Evolutionary conservation across 2,797 vertebrate genomes (phyloP), one percentile per base, ranked within the genome.

Genomic region (Eleutherodactylus coqui): DNA sequence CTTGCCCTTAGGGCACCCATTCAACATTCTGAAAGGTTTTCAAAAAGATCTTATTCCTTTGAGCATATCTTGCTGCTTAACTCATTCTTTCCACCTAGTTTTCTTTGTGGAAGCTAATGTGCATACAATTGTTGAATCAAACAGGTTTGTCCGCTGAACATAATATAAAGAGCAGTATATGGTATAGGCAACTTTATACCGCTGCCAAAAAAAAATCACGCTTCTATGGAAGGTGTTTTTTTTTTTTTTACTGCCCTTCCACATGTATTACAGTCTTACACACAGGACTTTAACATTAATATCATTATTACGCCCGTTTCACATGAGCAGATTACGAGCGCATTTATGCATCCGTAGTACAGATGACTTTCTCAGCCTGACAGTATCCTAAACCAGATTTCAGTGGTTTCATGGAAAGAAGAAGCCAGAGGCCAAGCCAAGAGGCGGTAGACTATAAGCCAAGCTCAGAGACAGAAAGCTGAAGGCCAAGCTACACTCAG

Each of bases 1-100:
- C 78, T n/a, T 85, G 82, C 77, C 85, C 86, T 85, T 34, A 84
- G 70, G 86, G 79, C 62, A 41, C 36, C 41, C 21, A 81, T 84
- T 75, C 82, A 84, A 72, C 70, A 67, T 58, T 76, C 77, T 87
- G 82, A 67, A 84, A 53, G 69, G 62, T 87, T 79, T 87, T 73
- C n/a, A 53, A 84, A 84, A 84, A 76, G 32, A 80, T 76, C 21
- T 34, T 64, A 29, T 80, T 84, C 53, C 82, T 79, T 80, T 79
- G 58, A 87, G 47, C 55, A 75, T 41, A 64, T 84, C 32, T 76
- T 80, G 58, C 58, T 84, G 34, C 38, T 87, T 80, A 87, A 87
- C 82, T 79, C 73, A 36, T 83, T 86, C 41, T 75, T 24, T 49
- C 49, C 62, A 79, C 55, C 32, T 75, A 78, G 75, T 77, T 51